Percentiles rank a stretch among this genome's conserved stretches.
These are phyloP conservation scores for Miichthys miiuy DNA, from an alignment of 2,797 vertebrate genomes.

Conservation along the genomic window DNA sequence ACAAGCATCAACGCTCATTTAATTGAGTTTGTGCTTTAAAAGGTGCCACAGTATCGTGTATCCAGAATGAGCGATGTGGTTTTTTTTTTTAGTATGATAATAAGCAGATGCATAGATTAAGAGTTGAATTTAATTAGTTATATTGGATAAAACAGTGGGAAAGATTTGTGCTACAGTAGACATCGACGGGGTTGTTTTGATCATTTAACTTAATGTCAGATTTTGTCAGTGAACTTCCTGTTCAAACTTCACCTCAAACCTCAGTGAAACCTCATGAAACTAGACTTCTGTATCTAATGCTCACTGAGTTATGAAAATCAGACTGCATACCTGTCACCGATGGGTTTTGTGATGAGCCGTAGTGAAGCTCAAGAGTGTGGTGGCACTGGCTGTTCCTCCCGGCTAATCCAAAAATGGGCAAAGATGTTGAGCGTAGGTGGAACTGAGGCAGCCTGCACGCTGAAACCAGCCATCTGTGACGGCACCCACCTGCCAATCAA, in stretches of 20 bases:
- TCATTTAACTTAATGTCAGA: background rate
- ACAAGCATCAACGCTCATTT: background rate
- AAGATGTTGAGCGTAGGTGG: no score
- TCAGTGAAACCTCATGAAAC: no score
- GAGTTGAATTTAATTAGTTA: background rate
- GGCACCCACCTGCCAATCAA: no score
- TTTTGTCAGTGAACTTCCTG: background rate
- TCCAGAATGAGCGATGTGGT: no score
- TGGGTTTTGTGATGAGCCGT: no score
- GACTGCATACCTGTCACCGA: background rate
- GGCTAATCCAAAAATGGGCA: no score
- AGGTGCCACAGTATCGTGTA: background rate
- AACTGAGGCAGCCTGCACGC: no score
- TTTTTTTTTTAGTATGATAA: background rate
- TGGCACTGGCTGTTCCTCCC: no score
- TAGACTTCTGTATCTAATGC: no score
- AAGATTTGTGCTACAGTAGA: background rate
- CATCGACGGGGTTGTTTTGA: background rate
- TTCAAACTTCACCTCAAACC: background rate
- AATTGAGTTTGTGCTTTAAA: background rate
- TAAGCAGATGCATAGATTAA: background rate
- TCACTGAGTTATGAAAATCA: background rate
- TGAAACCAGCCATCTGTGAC: no score
- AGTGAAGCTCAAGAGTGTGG: no score
- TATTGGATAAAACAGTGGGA: background rate